Percentiles rank a stretch among this genome's conserved stretches.
These are phyloP conservation scores for Etheostoma perlongum DNA, from an alignment of 2,797 vertebrate species.

Conservation along the genomic window DNA sequence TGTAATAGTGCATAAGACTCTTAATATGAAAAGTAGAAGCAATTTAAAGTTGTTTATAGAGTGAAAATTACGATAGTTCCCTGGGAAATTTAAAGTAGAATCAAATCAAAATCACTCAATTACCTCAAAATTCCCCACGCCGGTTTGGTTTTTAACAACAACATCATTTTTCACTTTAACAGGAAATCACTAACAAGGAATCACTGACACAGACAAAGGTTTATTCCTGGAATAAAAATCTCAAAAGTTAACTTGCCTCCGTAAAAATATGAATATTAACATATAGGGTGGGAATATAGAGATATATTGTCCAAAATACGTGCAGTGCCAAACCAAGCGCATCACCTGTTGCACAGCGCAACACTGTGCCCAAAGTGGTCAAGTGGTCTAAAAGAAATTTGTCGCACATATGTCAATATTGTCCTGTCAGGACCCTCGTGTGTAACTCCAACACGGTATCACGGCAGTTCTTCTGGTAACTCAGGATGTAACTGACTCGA, in stretches of 20 bases:
- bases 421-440: fast-evolving
- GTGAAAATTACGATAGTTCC: background rate
- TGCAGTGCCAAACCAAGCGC: slow-evolving; percentile 14
- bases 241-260: background rate
- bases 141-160: background rate
- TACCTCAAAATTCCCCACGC: background rate
- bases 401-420: background rate
- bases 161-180: background rate
- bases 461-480: too few relatives aligned
- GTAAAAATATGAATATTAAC: background rate
- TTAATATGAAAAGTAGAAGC: background rate
- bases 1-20: background rate
- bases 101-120: background rate
- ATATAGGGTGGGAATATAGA: background rate
- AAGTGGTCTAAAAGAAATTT: background rate
- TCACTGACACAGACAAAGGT: background rate
- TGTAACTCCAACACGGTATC: too few relatives aligned
- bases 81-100: background rate
- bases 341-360: slow-evolving; percentile 41
- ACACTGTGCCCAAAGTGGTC: background rate
- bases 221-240: background rate
- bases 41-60: background rate
- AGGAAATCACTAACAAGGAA: background rate
- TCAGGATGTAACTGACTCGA: background rate
- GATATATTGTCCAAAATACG: background rate